phyloP scores from a whole-genome alignment of 2,113 vertebrate species.

The Apteryx owenii region DNA sequence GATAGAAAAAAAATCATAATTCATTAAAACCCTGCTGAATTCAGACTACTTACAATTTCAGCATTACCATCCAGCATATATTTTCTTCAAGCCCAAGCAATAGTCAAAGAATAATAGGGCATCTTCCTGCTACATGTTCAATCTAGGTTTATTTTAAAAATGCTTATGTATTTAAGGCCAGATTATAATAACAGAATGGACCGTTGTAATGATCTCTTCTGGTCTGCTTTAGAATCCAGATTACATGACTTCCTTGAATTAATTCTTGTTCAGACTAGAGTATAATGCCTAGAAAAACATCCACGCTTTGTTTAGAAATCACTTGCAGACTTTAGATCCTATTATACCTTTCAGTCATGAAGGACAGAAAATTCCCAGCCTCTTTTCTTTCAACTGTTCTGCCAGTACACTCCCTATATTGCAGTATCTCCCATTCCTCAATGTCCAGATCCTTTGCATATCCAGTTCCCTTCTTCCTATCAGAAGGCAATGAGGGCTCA shows the following conservation, averaged over 20 bases:
- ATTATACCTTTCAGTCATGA: not conserved
- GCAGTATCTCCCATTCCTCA: not conserved
- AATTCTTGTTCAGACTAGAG: conserved; percentile 34
- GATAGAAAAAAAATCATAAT: not conserved
- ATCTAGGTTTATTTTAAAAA: conserved; percentile 50
- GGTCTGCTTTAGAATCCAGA: conserved; percentile 55
- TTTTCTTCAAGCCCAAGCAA: not conserved
- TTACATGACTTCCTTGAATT: conserved; percentile 55
- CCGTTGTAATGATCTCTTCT: conserved; percentile 56
- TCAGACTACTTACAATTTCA: not conserved
- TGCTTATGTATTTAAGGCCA: conserved; percentile 28
- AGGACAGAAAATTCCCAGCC: not conserved
- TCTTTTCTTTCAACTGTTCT: not conserved
- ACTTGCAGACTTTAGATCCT: conserved; percentile 11
- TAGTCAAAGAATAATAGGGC: not conserved
- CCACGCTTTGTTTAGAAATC: conserved; percentile 41
- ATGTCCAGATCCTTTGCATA: not conserved
- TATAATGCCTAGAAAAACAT: conserved; percentile 46
- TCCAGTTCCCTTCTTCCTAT: not conserved
- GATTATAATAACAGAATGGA: conserved; percentile 42
- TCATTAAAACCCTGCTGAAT: not conserved
- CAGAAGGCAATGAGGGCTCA: not conserved
- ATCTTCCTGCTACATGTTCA: not conserved
- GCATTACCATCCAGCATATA: not conserved
- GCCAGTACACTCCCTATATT: not conserved